Percentiles rank a stretch among this genome's conserved stretches.
These are phyloP conservation scores for Mormoops blainvillei DNA, from an alignment of 2,113 vertebrate species.

Conservation along the genomic window DNA sequence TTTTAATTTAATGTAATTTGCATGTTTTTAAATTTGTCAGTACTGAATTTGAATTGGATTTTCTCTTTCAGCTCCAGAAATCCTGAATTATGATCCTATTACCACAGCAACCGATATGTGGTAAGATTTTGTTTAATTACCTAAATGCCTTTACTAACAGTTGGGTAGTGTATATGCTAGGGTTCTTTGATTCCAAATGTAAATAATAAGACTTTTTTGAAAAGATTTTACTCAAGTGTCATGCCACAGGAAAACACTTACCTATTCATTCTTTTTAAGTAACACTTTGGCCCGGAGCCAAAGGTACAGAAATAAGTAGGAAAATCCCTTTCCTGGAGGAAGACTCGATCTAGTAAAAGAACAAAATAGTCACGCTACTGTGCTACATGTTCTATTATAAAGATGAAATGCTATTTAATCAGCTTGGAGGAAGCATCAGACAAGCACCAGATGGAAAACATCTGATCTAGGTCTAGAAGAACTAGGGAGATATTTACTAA, in stretches of 20 bases:
- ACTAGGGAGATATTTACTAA: background rate
- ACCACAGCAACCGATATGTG: constrained; percentile 97
- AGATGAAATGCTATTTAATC: background rate
- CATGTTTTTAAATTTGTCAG: background rate
- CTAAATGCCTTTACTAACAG: background rate
- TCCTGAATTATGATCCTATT: constrained; percentile 97
- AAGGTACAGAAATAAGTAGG: background rate
- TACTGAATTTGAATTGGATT: constrained; percentile 41
- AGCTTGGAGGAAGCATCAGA: background rate
- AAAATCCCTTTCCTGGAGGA: background rate
- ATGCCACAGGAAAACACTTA: background rate
- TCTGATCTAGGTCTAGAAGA: background rate
- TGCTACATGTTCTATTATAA: background rate
- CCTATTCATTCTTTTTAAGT: background rate
- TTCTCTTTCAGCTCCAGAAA: constrained; percentile 91
- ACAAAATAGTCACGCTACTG: background rate
- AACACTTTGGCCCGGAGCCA: background rate
- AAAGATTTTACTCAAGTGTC: constrained; percentile 12
- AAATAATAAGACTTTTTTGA: constrained; percentile 13
- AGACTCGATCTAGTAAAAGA: background rate
- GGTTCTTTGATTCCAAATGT: background rate
- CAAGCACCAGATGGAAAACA: background rate
- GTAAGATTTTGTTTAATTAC: constrained; percentile 80
- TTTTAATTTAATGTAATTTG: constrained; percentile 25
- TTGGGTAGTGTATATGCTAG: background rate